Evolutionary conservation across 2,888 invertebrate genomes (phyloP), one percentile per base, ranked within the genome.

Genomic region (Diachrysia chrysitis): DNA sequence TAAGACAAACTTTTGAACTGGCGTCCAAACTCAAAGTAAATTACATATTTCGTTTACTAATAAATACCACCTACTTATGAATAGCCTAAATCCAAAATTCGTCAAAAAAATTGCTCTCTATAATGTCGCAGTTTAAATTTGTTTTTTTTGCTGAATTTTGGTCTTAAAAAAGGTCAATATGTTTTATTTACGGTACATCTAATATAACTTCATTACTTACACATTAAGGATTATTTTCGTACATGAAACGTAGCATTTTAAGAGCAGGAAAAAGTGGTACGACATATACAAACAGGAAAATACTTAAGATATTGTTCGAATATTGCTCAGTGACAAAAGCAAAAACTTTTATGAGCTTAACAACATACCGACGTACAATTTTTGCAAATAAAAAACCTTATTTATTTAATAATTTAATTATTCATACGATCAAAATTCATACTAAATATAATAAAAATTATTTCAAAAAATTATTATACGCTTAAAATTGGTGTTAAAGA

Each of bases 231-330:
- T 19, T 42, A 65, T 64, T 63, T 57, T 42, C 51, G 21, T 51
- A 32, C 17, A 51, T 56, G 61, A 16, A 63, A 58, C 32, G 29
- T 67, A 63, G 63, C 25, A 55, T 55, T 58, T 55, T 29, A 57
- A 58, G 25, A 29, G 16, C 35, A 35, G 37, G 21, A 55, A 48
- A 64, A 29, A 66, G 35, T 6, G 55, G 37, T 53, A 64, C 53
- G 58, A 69, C 69, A 76, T 63, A 68, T 23, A 60, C 68, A 78
- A 78, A 73, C 68, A 74, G 73, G 75, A 76, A 76, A 76, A 76
- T 76, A 76, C 72, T 72, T 61, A 42, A 32, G 46, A 61, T 60
- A 75, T 64, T 71, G 62, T 63, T 69, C 55, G 60, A 54, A 69
- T 55, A 23, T 51, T 53, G 32, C 46, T 37, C 21, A 16, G 17